Base-by-base conservation (phyloP, 2,888 invertebrate genomes). In the Ichneumon xanthorius region DNA sequence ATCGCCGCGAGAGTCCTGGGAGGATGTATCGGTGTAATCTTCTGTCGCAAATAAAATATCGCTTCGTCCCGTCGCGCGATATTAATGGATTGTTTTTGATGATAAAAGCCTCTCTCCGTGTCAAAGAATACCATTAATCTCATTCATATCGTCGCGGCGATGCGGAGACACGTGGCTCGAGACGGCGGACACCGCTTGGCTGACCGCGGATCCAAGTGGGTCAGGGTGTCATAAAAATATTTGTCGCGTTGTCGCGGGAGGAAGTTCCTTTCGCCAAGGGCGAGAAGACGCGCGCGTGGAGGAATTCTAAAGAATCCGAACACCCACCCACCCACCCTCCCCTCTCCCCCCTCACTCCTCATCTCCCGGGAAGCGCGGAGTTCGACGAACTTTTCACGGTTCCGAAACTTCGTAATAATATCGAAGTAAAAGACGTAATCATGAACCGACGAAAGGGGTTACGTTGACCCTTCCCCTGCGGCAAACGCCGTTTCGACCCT, bases 191-290 rank as follows among this genome's bases (percentile, higher is more conserved):
- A 63, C 48, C 63, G 71, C 72, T 73, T 55, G 19, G 19, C 72
- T 67, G 80, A 53, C 53, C 53, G 40, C 40, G 37, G n/a, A 16
- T 48, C 9, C 14, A 80, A 80, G 68, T 80, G 68, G 80, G 80
- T 80, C 80, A 80, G 80, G 68, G 50, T 80, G 75, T 75, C 73
- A 80, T 75, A 37, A 80, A 80, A 80, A 80, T 80, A 80, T 80
- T 80, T 80, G 80, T 80, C 80, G 58, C 33, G 68, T 68, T 80
- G 65, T 16, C 58, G 30, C 58, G 19, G 37, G 16, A 68, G 55
- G 65, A 30, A 11, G 53, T 40, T 67, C 53, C 22, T 26, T 14
- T 30, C 26, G 19, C 55, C 58, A 80, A 75, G 58, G 55, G 22
- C 80, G n/a, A 53, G 37, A 79, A 40, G 22, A 61, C 22, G 48